These are phyloP conservation scores for Autographa gamma DNA, from an alignment of 2,888 invertebrate genomes.

Conservation along the genomic window DNA sequence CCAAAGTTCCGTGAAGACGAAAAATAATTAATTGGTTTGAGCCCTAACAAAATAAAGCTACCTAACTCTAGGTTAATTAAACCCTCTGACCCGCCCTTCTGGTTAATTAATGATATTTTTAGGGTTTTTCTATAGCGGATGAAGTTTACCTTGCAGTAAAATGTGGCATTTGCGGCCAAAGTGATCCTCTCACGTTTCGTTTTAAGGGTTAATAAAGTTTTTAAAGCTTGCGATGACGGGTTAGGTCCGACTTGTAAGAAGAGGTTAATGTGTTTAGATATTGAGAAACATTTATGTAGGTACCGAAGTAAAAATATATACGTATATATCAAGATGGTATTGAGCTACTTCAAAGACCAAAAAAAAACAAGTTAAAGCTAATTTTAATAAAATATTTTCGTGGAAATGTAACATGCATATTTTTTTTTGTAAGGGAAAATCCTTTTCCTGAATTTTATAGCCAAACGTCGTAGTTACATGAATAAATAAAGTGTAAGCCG, in stretches of 20 bases:
- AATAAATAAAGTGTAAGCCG: too few species aligned
- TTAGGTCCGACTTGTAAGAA: not conserved
- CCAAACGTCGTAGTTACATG: too few species aligned
- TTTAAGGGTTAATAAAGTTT: slow-evolving; percentile 11
- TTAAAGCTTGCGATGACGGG: not conserved
- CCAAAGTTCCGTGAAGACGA: slow-evolving; percentile 58
- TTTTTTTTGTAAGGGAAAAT: too few species aligned
- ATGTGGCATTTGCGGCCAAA: not conserved
- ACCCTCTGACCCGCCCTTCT: slow-evolving; percentile 56
- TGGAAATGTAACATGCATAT: too few species aligned
- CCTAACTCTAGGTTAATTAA: slow-evolving; percentile 66
- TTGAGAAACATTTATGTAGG: too few species aligned
- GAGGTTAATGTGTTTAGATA: not conserved
- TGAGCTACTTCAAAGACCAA: too few species aligned
- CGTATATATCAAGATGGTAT: too few species aligned
- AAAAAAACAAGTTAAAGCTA: too few species aligned
- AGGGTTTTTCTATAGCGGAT: slow-evolving; percentile 50
- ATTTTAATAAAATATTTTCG: too few species aligned
- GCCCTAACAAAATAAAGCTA: slow-evolving; percentile 67
- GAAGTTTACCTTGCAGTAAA: slow-evolving; percentile 16
- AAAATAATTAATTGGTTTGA: slow-evolving; percentile 69
- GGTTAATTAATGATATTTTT: slow-evolving; percentile 68
- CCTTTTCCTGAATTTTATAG: too few species aligned
- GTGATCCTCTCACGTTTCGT: not conserved
- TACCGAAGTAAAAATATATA: too few species aligned